phyloP scores from a whole-genome alignment of 2,113 vertebrate species.

The Halcyon malimbica region DNA sequence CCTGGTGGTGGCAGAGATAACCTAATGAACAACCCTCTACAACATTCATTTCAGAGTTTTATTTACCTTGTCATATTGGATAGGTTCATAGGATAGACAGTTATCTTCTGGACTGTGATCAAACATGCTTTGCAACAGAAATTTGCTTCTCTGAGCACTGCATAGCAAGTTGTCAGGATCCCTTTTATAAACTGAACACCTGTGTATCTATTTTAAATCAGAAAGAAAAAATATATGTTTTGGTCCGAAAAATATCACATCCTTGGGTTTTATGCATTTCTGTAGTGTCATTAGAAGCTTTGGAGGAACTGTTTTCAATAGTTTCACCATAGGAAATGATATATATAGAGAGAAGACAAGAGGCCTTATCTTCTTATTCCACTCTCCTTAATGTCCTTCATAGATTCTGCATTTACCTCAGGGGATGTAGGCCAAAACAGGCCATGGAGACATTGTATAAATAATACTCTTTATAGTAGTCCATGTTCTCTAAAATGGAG shows the following conservation, averaged over 20 bases:
- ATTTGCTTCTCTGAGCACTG: not conserved
- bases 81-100: not conserved
- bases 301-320: not conserved
- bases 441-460: not conserved
- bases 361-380: not conserved
- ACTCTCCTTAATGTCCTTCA: not conserved
- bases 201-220: not conserved
- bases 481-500: not conserved
- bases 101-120: not conserved
- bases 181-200: not conserved
- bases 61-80: not conserved
- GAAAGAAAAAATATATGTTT: not conserved
- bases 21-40: not conserved
- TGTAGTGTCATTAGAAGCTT: not conserved
- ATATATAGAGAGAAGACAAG: not conserved
- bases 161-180: not conserved
- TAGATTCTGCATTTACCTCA: not conserved
- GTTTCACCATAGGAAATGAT: not conserved
- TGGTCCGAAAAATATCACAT: not conserved
- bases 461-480: not conserved
- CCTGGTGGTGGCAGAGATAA: not conserved
- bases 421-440: not conserved
- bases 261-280: not conserved
- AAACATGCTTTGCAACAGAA: not conserved
- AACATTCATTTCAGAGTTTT: not conserved